Evolutionary conservation across 2,113 vertebrate species (phyloP).

Genomic region (Pachypanchax playfairii): DNA sequence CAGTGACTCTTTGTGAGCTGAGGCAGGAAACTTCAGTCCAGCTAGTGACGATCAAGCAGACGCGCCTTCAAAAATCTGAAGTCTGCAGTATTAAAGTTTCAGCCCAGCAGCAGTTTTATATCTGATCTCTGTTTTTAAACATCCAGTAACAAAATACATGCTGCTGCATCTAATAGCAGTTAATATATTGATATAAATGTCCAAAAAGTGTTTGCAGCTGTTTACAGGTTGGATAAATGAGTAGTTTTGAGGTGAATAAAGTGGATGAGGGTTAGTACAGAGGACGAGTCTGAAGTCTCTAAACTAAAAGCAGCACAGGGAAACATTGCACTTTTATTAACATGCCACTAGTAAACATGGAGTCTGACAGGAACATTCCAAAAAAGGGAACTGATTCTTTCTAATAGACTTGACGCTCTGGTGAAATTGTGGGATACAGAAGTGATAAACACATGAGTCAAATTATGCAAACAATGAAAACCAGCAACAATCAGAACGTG

Average conservation of each 20-base stretch:
- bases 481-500: too few species aligned
- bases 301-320: neutral
- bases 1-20: too few species aligned
- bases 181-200: slow-evolving; percentile 33
- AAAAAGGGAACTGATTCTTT: neutral
- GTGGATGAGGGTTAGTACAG: too few species aligned
- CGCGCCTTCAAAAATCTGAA: too few species aligned
- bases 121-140: slow-evolving; percentile 39
- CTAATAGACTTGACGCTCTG: neutral
- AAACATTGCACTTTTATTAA: slow-evolving; percentile 27
- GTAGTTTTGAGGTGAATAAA: neutral
- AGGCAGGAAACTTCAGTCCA: too few species aligned
- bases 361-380: slow-evolving; percentile 7
- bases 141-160: slow-evolving; percentile 24
- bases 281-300: neutral
- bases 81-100: too few species aligned
- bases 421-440: too few species aligned
- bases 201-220: slow-evolving; percentile 1
- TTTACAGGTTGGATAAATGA: neutral
- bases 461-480: too few species aligned
- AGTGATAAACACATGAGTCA: neutral
- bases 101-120: too few species aligned
- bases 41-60: too few species aligned
- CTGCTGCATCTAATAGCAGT: neutral
- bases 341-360: neutral